These are phyloP conservation scores for Epinephelus coioides DNA, from an alignment of 2,797 vertebrate genomes.

Conservation along the genomic window DNA sequence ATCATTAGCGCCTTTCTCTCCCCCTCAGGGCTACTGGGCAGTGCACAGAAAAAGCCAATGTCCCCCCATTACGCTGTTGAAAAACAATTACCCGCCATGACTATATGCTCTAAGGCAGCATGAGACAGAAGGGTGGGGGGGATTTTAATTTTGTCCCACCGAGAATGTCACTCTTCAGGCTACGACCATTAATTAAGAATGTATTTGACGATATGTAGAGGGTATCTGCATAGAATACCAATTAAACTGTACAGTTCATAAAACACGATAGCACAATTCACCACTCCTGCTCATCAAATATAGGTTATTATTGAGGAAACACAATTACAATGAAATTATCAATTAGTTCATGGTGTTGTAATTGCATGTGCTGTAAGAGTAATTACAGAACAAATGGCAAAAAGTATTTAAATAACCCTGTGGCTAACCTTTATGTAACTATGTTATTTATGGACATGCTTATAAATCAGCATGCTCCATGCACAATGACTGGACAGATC, in stretches of 20 bases:
- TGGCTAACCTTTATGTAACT: neutral
- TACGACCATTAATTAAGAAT: conserved; percentile 74
- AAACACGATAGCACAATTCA: conserved; percentile 45
- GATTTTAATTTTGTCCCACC: conserved; percentile 68
- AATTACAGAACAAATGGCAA: neutral
- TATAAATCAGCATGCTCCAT: neutral
- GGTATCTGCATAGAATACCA: conserved; percentile 68
- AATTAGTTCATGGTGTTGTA: conserved; percentile 30
- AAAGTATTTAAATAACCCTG: conserved; percentile 3
- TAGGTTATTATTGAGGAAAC: conserved; percentile 48
- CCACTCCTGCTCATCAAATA: conserved; percentile 36
- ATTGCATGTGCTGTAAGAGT: conserved; percentile 22
- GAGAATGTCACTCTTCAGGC: conserved; percentile 73
- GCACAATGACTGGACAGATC: neutral
- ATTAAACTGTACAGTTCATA: conserved; percentile 61
- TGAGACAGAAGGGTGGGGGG: conserved; percentile 40
- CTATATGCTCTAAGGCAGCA: conserved; percentile 75
- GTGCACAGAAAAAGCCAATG: conserved; percentile 66
- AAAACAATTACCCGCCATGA: conserved; percentile 79
- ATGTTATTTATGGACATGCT: neutral
- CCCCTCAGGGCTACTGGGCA: conserved; percentile 66
- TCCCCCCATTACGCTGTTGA: conserved; percentile 68
- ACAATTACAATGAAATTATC: conserved; percentile 44
- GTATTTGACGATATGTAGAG: conserved; percentile 66
- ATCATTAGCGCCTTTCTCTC: conserved; percentile 78